Conservation (phyloP, 2,113 vertebrate genomes). For the Haemorhous mexicanus region DNA sequence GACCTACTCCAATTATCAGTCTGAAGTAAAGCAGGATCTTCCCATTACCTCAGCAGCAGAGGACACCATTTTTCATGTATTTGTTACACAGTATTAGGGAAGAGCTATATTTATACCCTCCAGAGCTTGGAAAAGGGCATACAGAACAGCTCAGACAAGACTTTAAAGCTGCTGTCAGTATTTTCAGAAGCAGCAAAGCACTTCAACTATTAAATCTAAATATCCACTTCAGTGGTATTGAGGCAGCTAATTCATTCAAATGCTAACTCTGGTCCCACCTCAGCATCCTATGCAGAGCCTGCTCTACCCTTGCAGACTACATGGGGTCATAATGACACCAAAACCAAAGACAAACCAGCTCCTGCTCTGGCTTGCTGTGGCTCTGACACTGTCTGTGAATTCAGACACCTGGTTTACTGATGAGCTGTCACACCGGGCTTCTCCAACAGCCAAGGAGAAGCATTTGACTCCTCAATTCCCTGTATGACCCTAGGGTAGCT, state of each 20-base stretch:
- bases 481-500: background rate
- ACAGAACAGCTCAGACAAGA: background rate
- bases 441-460: background rate
- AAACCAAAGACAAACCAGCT: background rate
- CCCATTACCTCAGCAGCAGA: background rate
- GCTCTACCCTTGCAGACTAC: background rate
- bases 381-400: background rate
- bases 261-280: background rate
- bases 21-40: background rate
- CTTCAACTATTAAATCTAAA: background rate
- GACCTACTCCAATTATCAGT: background rate
- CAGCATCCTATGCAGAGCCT: background rate
- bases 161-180: background rate
- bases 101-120: background rate
- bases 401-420: background rate
- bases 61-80: background rate
- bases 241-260: background rate
- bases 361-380: background rate
- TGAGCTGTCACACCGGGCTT: background rate
- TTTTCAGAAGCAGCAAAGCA: background rate
- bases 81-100: background rate
- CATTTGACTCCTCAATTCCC: background rate
- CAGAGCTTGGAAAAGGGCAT: background rate
- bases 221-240: background rate
- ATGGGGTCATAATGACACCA: background rate